Percentiles rank a stretch among this genome's conserved stretches.
phyloP scores from a whole-genome alignment of 2,888 invertebrate genomes.

The Noctua fimbriata region DNA sequence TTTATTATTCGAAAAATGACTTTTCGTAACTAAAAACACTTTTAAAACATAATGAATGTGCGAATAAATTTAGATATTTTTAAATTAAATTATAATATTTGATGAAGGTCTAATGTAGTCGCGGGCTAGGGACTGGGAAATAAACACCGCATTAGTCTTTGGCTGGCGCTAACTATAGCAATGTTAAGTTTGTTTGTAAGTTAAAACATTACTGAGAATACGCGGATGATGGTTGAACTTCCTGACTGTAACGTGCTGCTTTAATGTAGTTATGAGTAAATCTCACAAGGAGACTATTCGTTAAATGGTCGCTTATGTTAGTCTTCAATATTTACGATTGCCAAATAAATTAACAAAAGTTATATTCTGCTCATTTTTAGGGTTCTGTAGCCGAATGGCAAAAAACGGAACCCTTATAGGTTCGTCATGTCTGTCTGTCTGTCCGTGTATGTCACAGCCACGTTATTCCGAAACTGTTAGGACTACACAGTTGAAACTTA shows the following conservation, averaged over 20 bases:
- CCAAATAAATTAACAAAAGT: background rate
- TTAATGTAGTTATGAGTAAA: constrained; percentile 28
- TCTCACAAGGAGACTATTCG: background rate
- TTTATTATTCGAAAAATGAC: constrained; percentile 4
- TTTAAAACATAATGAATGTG: constrained; percentile 9
- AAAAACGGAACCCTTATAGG: no score
- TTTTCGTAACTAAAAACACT: background rate
- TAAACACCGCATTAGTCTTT: constrained; percentile 19
- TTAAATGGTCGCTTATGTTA: background rate
- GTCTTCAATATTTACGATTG: constrained; percentile 18
- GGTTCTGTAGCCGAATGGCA: no score
- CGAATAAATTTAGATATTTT: constrained; percentile 18
- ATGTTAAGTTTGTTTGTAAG: constrained; percentile 1
- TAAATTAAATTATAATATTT: constrained; percentile 42
- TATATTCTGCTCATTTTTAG: background rate
- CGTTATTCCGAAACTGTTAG: no score
- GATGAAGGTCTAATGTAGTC: constrained; percentile 21
- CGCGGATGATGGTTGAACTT: constrained; percentile 24
- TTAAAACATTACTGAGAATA: constrained; percentile 10
- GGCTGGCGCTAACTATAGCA: constrained; percentile 1
- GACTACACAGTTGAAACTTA: no score
- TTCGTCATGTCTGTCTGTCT: no score
- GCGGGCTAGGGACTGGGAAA: background rate
- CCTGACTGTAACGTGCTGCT: constrained; percentile 11
- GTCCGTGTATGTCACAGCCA: no score